Evolutionary conservation across 2,888 invertebrate species (phyloP).

Genomic region (Oligia latruncula): DNA sequence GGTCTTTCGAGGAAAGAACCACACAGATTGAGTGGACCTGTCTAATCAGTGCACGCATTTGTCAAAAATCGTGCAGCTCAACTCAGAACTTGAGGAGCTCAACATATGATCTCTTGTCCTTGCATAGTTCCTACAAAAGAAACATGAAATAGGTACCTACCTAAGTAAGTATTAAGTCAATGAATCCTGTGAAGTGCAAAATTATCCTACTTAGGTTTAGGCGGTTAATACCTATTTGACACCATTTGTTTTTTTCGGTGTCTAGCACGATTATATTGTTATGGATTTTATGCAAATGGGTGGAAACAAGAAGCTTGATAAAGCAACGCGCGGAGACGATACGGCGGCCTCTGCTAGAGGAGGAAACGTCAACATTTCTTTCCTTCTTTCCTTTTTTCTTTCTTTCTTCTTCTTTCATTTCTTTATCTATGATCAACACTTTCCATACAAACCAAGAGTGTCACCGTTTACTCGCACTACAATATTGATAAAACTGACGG

Average conservation of each 20-base stretch:
- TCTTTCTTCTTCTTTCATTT: no score
- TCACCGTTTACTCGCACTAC: background rate
- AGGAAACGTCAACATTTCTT: background rate
- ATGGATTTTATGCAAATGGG: background rate
- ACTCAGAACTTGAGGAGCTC: no score
- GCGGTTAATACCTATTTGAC: slow-evolving; percentile 41
- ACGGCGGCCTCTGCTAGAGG: background rate
- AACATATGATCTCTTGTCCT: slow-evolving; percentile 1
- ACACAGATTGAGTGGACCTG: no score
- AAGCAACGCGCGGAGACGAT: background rate
- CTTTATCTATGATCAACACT: no score
- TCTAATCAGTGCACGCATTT: no score
- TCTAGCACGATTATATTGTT: background rate
- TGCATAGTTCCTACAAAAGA: slow-evolving; percentile 2
- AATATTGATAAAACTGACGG: no score
- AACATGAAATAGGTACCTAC: slow-evolving; percentile 17
- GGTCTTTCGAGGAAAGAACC: no score
- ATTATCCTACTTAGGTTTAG: slow-evolving; percentile 49
- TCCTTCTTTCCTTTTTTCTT: no score
- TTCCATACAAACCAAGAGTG: background rate
- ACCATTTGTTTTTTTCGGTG: background rate
- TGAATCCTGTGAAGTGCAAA: slow-evolving; percentile 53
- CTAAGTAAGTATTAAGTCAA: slow-evolving; percentile 6
- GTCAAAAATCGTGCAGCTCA: no score
- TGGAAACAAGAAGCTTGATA: background rate